Percentiles rank a stretch among this genome's conserved stretches.
Conservation (phyloP, 2,113 vertebrate genomes). For the Ursus arctos region DNA sequence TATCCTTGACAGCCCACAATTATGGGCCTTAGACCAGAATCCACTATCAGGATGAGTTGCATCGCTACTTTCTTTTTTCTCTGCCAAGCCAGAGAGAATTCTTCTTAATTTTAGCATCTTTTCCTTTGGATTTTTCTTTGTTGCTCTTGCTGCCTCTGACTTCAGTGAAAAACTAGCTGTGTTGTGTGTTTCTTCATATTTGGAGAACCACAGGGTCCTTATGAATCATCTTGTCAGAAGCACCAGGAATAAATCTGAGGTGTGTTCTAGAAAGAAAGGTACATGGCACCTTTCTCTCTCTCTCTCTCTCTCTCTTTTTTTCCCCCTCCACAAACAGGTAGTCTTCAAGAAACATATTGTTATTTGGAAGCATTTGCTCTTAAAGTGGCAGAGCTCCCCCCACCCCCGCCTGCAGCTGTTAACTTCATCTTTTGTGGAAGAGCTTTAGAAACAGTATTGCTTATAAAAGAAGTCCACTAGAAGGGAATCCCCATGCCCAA, state of each 20-base stretch:
- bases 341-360: neutral
- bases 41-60: slow-evolving; percentile 13
- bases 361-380: fast-evolving
- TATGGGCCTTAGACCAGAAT: slow-evolving; percentile 73
- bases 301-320: too few relatives aligned
- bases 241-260: slow-evolving; percentile 55
- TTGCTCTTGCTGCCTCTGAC: slow-evolving; percentile 41
- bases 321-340: neutral
- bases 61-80: slow-evolving; percentile 25
- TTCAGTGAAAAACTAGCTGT: neutral
- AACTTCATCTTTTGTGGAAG: neutral
- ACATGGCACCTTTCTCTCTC: neutral
- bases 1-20: slow-evolving; percentile 78
- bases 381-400: neutral
- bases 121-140: slow-evolving; percentile 36
- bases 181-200: slow-evolving; percentile 51
- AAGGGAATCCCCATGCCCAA: neutral
- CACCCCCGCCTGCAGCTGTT: neutral
- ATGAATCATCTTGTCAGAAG: slow-evolving; percentile 69
- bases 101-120: slow-evolving; percentile 45
- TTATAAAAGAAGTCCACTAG: neutral
- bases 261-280: slow-evolving; percentile 23
- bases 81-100: slow-evolving; percentile 1
- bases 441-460: neutral
- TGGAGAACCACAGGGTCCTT: slow-evolving; percentile 42